Conservation (phyloP, 1,140 invertebrate species). For the Magallana ariakensis region DNA sequence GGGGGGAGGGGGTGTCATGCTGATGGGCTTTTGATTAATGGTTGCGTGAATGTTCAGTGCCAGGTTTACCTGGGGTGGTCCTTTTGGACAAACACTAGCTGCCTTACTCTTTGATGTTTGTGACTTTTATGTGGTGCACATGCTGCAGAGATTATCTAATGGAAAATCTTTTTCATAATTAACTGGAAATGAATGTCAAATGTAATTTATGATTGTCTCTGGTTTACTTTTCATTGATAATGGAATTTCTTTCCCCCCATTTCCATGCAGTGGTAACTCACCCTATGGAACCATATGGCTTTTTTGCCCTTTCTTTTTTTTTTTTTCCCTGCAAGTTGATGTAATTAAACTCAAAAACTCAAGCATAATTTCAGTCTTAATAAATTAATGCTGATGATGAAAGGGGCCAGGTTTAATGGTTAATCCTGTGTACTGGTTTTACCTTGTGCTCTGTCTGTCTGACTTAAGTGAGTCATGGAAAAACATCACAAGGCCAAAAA, state of each 20-base stretch:
- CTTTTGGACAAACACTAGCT: neutral
- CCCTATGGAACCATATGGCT: neutral
- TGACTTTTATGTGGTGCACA: neutral
- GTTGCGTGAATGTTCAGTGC: too few species aligned
- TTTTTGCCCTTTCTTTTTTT: neutral
- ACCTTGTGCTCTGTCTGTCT: neutral
- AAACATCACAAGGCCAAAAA: constrained; percentile 21
- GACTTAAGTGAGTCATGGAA: neutral
- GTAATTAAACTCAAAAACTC: neutral
- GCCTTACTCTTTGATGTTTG: neutral
- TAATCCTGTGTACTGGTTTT: neutral
- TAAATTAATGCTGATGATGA: constrained; percentile 29
- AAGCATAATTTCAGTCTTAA: constrained; percentile 13
- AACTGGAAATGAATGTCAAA: neutral
- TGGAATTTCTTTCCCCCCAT: neutral
- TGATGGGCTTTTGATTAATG: too few species aligned
- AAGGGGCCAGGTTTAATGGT: neutral
- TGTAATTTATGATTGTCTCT: neutral
- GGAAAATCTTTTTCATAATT: neutral
- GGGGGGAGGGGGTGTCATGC: too few species aligned
- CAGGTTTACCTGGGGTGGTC: neutral
- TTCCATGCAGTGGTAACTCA: neutral
- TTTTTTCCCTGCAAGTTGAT: neutral
- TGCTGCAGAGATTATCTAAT: neutral
- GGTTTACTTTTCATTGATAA: neutral